These are phyloP conservation scores for Sepioteuthis lessoniana DNA, from an alignment of 2,888 invertebrate species.

Conservation along the genomic window DNA sequence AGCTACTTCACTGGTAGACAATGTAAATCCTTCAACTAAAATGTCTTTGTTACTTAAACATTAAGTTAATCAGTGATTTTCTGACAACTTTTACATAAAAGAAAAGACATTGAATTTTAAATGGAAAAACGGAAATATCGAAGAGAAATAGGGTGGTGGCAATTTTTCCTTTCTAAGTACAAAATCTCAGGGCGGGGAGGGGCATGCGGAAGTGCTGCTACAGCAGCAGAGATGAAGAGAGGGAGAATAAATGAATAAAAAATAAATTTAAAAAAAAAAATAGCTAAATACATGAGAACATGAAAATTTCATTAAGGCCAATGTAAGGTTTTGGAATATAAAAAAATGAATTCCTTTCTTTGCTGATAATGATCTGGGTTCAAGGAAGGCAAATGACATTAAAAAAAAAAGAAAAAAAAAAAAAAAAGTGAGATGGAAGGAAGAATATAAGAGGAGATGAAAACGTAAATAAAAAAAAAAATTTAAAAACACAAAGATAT, in stretches of 20 bases:
- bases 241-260: background rate
- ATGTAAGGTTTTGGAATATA: background rate
- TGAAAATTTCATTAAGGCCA: background rate
- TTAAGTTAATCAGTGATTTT: no score
- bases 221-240: background rate
- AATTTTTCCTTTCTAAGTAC: background rate
- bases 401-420: background rate
- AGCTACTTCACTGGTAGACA: no score
- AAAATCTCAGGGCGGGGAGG: background rate
- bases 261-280: no score
- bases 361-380: background rate
- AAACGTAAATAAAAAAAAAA: no score
- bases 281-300: no score
- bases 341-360: background rate
- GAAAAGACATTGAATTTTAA: background rate
- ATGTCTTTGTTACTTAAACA: no score
- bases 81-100: no score
- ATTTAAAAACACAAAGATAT: no score
- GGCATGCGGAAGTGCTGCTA: background rate
- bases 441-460: background rate
- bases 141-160: background rate
- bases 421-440: background rate
- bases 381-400: background rate
- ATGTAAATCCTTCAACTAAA: no score
- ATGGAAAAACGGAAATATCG: background rate